Base-by-base conservation (phyloP, 2,888 invertebrate genomes). In the Galeruca laticollis region DNA sequence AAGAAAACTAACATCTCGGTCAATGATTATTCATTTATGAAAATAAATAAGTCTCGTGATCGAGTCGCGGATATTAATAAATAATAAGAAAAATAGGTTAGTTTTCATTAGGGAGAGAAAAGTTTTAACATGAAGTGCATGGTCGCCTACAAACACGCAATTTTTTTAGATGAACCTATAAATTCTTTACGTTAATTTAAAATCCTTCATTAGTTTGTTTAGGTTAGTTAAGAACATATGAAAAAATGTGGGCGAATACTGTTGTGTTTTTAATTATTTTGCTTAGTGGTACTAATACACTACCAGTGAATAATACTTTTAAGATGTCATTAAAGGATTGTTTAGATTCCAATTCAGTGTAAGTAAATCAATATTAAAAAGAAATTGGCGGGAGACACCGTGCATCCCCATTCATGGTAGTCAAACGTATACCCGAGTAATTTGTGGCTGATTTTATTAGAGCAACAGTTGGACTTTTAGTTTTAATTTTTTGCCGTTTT, bases 31-130 rank as follows among this genome's bases (percentile, higher is more conserved):
- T 56, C 43, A 49, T 47, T 64, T 61, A 52, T 52, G 21, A 56
- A 18, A 52, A 61, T 47, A 15, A 52, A 62, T 51, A 31, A 2
- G 13, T 71, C 35, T 65, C 68, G 43, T 65, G 71, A 35, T 31
- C 35, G 21, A 31, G 31, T 62, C n/a, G 52, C 71, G 71, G 69
- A 69, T 72, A 59, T 59, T 18, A 49, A 51, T 31, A 63, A 61
- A 70, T 71, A 75, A 71, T 75, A 66, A 71, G 73, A n/a, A 65
- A 74, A 74, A 71, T 70, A 60, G 73, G 71, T 47, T 69, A 62
- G 60, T 68, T 63, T 68, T 61, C 47, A 31, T 31, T 56, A 66
- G 62, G 65, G 66, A 72, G 67, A 59, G 71, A 75, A 72, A 73
- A 73, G 61, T 63, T 60, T 60, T 43, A 31, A 59, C 35, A 64